These are phyloP conservation scores for Prosapia bicincta DNA, from an alignment of 2,888 invertebrate species.

Conservation along the genomic window DNA sequence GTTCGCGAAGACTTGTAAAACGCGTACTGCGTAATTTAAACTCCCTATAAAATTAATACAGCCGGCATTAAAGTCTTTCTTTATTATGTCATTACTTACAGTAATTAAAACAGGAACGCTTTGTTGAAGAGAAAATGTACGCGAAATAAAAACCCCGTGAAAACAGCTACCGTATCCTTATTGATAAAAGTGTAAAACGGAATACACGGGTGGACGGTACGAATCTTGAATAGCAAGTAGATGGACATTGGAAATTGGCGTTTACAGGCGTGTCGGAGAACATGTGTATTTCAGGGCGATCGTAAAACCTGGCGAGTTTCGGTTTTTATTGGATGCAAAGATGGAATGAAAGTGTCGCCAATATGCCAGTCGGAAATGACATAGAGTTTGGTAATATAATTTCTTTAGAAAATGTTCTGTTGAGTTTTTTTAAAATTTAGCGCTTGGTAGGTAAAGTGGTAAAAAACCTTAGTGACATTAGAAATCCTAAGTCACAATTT, in stretches of 20 bases:
- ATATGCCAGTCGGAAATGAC: not conserved
- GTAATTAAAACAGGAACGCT: not conserved
- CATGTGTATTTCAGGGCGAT: conserved; percentile 16
- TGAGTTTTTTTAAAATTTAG: too few species aligned
- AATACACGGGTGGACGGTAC: conserved; percentile 36
- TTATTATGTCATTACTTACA: not conserved
- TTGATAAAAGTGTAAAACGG: conserved; percentile 37
- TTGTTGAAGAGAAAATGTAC: conserved; percentile 10
- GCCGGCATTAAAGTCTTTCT: not conserved
- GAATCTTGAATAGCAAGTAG: conserved; percentile 36
- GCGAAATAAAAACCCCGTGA: conserved; percentile 36
- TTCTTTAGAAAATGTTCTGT: too few species aligned
- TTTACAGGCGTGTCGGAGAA: not conserved
- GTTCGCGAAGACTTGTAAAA: not conserved
- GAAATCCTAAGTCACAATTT: too few species aligned
- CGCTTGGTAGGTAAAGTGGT: too few species aligned
- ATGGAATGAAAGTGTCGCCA: not conserved
- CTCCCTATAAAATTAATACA: not conserved
- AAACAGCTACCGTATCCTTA: conserved; percentile 41
- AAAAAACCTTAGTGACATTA: too few species aligned
- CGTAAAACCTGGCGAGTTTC: not conserved
- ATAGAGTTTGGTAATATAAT: too few species aligned
- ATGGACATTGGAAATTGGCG: conserved; percentile 34
- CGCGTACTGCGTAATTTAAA: not conserved
- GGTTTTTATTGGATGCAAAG: not conserved